phyloP scores from a whole-genome alignment of 1,140 invertebrate species.

The Ips typographus region DNA sequence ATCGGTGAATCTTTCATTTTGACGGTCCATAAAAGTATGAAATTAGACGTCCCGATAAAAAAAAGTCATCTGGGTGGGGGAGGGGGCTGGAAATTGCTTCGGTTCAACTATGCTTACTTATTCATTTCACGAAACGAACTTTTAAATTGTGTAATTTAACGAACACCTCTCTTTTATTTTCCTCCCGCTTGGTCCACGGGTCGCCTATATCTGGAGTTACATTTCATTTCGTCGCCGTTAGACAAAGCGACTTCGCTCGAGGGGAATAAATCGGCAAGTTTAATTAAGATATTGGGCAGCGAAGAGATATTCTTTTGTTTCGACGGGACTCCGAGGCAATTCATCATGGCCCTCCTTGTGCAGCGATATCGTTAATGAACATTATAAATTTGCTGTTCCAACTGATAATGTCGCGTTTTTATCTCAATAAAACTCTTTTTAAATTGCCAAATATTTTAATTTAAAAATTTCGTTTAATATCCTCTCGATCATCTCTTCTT shows the following conservation, averaged over 20 bases:
- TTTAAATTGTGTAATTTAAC: constrained; percentile 54
- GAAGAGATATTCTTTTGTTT: constrained; percentile 52
- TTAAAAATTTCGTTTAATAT: constrained; percentile 3
- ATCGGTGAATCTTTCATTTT: too few species aligned
- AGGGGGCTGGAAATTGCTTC: neutral
- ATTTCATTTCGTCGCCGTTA: constrained; percentile 48
- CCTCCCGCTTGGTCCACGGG: constrained; percentile 33
- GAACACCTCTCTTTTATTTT: constrained; percentile 49
- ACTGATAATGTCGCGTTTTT: constrained; percentile 43
- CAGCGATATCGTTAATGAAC: constrained; percentile 51
- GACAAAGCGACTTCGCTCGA: constrained; percentile 42
- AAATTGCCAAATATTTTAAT: constrained; percentile 20
- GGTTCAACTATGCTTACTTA: constrained; percentile 43
- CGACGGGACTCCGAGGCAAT: constrained; percentile 46
- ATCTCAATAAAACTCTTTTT: constrained; percentile 35
- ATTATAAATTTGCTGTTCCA: constrained; percentile 50
- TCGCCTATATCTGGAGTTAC: constrained; percentile 39
- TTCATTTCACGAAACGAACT: constrained; percentile 53
- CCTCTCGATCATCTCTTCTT: too few species aligned
- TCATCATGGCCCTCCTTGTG: constrained; percentile 47
- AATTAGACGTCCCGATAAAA: too few species aligned
- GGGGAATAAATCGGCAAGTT: constrained; percentile 52
- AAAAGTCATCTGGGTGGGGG: neutral
- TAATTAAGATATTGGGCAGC: constrained; percentile 54
- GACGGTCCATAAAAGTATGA: too few species aligned